Conservation (phyloP, 2,888 invertebrate species). For the Eupithecia insigniata region DNA sequence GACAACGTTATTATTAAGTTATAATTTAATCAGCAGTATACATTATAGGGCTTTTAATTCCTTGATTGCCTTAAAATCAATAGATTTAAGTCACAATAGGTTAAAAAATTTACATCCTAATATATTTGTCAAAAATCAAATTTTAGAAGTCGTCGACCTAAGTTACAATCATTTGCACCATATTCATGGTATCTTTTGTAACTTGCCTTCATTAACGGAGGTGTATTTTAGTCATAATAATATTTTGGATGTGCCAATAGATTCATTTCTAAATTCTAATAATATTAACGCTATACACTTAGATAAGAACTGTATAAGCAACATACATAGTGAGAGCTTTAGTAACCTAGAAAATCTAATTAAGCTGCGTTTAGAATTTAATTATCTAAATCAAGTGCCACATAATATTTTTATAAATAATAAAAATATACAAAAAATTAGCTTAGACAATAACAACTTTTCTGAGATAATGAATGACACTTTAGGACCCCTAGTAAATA, state of each 20-base stretch:
- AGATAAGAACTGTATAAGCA: constrained; percentile 93
- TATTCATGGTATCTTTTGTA: constrained; percentile 92
- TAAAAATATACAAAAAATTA: constrained; percentile 90
- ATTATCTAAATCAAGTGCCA: constrained; percentile 92
- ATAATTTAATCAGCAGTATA: constrained; percentile 92
- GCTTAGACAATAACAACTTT: constrained; percentile 94
- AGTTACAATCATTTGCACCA: constrained; percentile 96
- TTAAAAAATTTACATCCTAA: constrained; percentile 90
- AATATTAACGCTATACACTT: constrained; percentile 91
- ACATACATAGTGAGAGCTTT: constrained; percentile 91
- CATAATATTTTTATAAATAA: constrained; percentile 90
- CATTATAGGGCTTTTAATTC: constrained; percentile 91
- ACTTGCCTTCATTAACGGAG: constrained; percentile 91
- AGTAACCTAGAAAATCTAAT: constrained; percentile 89
- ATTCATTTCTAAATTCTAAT: constrained; percentile 91
- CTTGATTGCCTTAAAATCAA: constrained; percentile 89
- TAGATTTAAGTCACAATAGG: constrained; percentile 95
- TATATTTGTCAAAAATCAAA: constrained; percentile 90
- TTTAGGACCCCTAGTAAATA: constrained; percentile 88
- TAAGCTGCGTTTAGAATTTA: constrained; percentile 92
- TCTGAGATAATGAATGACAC: constrained; percentile 90
- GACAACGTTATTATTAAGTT: constrained; percentile 91
- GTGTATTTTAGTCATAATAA: constrained; percentile 94
- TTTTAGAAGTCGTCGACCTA: constrained; percentile 91
- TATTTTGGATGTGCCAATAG: constrained; percentile 92